A percentile compares a stretch with the other conserved stretches of the same genome.
Conservation (phyloP, 2,797 vertebrate genomes). For the Falco naumanni region DNA sequence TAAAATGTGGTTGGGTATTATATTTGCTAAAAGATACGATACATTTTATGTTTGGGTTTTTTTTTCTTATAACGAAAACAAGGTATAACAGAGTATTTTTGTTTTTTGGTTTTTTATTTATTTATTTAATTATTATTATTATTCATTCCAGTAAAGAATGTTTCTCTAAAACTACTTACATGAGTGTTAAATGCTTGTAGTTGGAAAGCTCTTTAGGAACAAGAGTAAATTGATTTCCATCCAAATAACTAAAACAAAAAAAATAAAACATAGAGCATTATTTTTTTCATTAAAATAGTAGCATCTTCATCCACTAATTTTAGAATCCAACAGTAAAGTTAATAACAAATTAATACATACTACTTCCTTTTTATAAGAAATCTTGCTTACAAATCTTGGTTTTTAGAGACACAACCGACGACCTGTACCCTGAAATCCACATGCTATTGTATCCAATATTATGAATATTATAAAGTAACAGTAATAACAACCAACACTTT, state of each 20-base stretch:
- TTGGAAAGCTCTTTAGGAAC: slow-evolving; percentile 95
- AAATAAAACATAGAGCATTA: background rate
- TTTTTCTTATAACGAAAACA: background rate
- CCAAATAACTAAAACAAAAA: slow-evolving; percentile 86
- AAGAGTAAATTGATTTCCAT: slow-evolving; percentile 96
- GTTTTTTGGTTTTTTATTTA: background rate
- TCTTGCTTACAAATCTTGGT: background rate
- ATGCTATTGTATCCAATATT: background rate
- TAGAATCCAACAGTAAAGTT: background rate
- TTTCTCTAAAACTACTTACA: slow-evolving; percentile 84
- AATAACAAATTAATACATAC: background rate
- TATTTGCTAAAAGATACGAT: background rate
- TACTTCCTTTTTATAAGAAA: background rate
- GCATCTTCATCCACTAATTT: background rate
- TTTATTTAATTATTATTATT: too few relatives aligned
- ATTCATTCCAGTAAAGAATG: background rate
- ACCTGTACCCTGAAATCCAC: background rate
- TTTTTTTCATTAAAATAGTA: background rate
- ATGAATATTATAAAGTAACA: background rate
- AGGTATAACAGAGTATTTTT: background rate
- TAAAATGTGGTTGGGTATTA: background rate
- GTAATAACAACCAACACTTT: background rate
- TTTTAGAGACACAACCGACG: background rate
- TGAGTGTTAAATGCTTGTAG: slow-evolving; percentile 96
- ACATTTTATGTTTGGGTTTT: background rate